Evolutionary conservation across 2,797 vertebrate genomes (phyloP), one percentile per base, ranked within the genome.

Genomic region (Poecile montanus): DNA sequence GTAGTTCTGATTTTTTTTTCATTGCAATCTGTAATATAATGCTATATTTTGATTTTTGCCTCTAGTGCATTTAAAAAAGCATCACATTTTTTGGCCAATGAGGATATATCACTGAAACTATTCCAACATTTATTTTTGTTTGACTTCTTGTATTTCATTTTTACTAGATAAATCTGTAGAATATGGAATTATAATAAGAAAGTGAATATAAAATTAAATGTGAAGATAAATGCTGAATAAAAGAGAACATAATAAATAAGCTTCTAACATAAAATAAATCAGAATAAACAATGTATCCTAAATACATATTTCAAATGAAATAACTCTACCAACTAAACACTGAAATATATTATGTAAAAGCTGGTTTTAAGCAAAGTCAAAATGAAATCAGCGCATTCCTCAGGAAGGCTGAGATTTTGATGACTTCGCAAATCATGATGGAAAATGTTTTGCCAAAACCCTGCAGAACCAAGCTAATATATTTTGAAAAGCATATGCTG

Each of bases 401-500:
- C 48, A 25, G 61, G 54, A 56, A 83, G 73, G 73, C 0, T 83
- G 78, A 83, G 73, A 27, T 88, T 83, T 61, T 40, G 85, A 92
- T 73, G 90, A 88, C 78, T 88, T 78, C 1, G 11, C 78, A 78
- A 73, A 83, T 32, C 48, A 13, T 13, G 90, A 83, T 19, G 68
- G 68, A 79, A 90, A 88, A 86, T n/a, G 22, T 79, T 91, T 68
- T 91, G 60, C 85, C 81, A 79, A 83, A 86, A 58, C 63, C 56
- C 13, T 27, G 47, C 57, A 90, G 87, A 91, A 68, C 56, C 76
- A 68, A 79, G 73, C 80, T 80, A 88, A 91, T 86, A 15, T 56
- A 91, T 79, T 95, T 85, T 83, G 88, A 89, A 95, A 94, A 94
- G 68, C 94, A 47, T 94, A 94, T 94, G 90, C 73, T 82, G 80